Conservation (phyloP, 2,888 invertebrate genomes). For the Cryptus viduatorius region DNA sequence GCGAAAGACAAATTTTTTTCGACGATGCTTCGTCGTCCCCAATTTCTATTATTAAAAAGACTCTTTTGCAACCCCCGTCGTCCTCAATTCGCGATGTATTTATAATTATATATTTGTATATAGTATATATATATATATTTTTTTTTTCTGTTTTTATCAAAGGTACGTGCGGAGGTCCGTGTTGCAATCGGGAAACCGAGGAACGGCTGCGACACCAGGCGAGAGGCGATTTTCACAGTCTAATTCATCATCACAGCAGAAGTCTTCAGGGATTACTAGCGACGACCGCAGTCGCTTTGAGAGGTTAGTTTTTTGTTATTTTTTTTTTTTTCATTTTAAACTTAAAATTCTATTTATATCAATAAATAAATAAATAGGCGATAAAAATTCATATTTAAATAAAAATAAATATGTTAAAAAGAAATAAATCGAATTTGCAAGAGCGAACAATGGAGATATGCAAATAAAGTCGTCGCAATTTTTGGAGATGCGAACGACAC, state of each 20-base stretch:
- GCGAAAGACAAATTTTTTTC: slow-evolving; percentile 1
- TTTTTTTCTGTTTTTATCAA: slow-evolving; percentile 67
- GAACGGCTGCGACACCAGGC: slow-evolving; percentile 87
- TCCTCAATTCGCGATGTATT: slow-evolving; percentile 29
- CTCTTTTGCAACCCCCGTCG: slow-evolving; percentile 19
- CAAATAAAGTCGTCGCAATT: neutral
- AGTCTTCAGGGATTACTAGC: slow-evolving; percentile 91
- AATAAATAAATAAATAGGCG: too few relatives aligned
- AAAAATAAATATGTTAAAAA: neutral
- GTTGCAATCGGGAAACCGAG: slow-evolving; percentile 90
- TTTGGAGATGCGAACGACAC: neutral
- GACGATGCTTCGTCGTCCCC: slow-evolving; percentile 7
- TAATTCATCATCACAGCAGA: slow-evolving; percentile 90
- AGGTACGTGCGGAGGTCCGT: slow-evolving; percentile 89
- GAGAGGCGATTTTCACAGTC: slow-evolving; percentile 88
- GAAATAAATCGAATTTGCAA: neutral
- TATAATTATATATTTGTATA: slow-evolving; percentile 8
- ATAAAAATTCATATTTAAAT: neutral
- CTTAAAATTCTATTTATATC: too few relatives aligned
- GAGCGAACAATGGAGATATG: neutral
- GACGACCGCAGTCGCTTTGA: slow-evolving; percentile 90
- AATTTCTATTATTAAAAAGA: slow-evolving; percentile 33
- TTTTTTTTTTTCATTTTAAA: neutral
- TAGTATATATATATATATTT: neutral
- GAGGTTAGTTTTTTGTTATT: slow-evolving; percentile 88